Conservation (phyloP, 2,113 vertebrate species). For the Toxostoma redivivum region DNA sequence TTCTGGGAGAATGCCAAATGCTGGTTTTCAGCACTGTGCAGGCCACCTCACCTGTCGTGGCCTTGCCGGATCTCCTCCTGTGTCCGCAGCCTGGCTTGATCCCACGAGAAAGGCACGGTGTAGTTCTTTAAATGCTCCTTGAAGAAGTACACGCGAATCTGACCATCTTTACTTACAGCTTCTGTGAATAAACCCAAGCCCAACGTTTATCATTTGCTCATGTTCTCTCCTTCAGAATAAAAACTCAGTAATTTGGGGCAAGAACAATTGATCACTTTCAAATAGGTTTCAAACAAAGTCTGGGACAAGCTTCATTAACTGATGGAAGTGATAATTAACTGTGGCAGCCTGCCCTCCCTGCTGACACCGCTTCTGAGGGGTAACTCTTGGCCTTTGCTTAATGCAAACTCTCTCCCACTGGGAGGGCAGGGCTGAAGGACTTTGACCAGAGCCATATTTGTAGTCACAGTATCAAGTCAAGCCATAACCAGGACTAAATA, state of each 20-base stretch:
- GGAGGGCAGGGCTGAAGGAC: not conserved
- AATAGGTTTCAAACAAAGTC: not conserved
- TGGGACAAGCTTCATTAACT: not conserved
- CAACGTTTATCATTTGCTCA: not conserved
- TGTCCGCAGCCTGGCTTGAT: conserved; percentile 74
- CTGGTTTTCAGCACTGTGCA: not conserved
- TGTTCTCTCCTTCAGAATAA: not conserved
- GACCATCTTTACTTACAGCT: conserved; percentile 83
- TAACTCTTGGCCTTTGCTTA: not conserved
- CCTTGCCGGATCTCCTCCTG: conserved; percentile 69
- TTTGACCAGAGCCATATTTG: not conserved
- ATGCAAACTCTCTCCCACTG: not conserved
- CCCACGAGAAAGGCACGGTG: conserved; percentile 78
- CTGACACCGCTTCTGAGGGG: not conserved
- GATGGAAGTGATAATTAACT: not conserved
- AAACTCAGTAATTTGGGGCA: not conserved
- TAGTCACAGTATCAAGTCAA: not conserved
- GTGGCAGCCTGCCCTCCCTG: not conserved
- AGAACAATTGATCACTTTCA: not conserved
- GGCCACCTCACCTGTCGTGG: conserved; percentile 40
- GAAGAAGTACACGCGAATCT: conserved; percentile 87
- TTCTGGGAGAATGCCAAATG: not conserved
- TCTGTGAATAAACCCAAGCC: conserved; percentile 62
- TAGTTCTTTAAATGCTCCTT: conserved; percentile 78
- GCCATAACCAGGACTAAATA: not conserved